Percentiles rank a stretch among this genome's conserved stretches.
Evolutionary conservation across 2,797 vertebrate genomes (phyloP).

Genomic region (Eidolon dupreanum): DNA sequence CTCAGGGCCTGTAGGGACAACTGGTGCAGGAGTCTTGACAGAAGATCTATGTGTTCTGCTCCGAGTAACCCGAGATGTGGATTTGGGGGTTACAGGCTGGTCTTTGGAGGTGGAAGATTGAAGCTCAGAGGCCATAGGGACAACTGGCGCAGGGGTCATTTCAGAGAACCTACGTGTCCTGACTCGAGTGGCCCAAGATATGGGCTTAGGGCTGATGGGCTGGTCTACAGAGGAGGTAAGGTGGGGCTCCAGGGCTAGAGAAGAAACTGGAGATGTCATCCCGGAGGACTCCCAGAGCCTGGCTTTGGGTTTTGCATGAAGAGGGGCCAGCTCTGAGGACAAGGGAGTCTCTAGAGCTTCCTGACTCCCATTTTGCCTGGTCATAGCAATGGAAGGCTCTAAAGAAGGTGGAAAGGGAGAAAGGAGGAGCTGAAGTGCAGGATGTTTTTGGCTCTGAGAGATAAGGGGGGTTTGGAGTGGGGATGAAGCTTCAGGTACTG

Average conservation of each 20-base stretch:
- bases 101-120: neutral
- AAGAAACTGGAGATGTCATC: neutral
- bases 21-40: neutral
- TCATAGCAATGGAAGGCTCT: neutral
- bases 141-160: neutral
- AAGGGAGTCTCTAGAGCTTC: neutral
- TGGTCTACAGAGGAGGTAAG: neutral
- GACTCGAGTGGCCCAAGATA: neutral
- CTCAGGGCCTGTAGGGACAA: neutral
- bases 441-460: constrained; percentile 41
- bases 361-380: neutral
- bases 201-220: neutral
- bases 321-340: constrained; percentile 9
- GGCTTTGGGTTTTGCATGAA: neutral
- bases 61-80: neutral
- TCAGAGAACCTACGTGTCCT: neutral
- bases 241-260: neutral
- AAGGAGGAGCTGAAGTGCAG: neutral
- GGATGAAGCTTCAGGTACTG: neutral
- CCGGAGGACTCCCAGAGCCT: neutral
- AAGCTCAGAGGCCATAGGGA: neutral
- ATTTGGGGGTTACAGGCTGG: no score
- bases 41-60: neutral
- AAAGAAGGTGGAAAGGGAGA: neutral
- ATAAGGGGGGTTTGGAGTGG: neutral